Conservation (phyloP, 2,888 invertebrate genomes). For the Hyppa rectilinea region DNA sequence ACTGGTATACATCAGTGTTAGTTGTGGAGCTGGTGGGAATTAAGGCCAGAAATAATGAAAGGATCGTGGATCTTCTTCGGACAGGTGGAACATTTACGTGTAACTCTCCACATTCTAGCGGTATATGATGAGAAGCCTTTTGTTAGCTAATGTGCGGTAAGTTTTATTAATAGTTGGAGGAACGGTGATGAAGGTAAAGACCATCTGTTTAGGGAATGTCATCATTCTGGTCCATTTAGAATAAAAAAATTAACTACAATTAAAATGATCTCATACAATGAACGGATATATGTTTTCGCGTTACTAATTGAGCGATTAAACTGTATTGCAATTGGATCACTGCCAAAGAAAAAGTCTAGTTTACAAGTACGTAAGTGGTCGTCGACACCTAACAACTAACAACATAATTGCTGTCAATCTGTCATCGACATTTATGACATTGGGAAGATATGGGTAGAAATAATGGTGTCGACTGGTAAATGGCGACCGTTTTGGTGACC, state of each 20-base stretch:
- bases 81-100: background rate
- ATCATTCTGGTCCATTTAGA: background rate
- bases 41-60: background rate
- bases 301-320: conserved; percentile 37
- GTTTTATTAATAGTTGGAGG: background rate
- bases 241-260: background rate
- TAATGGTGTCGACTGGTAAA: background rate
- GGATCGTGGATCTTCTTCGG: background rate
- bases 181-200: background rate
- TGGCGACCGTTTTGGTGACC: background rate
- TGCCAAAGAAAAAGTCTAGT: conserved; percentile 23
- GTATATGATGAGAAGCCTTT: background rate
- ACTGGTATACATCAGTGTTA: conserved; percentile 2
- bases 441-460: background rate
- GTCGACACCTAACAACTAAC: conserved; percentile 4
- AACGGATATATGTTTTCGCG: background rate
- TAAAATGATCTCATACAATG: conserved; percentile 12
- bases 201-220: background rate
- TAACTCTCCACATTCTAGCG: background rate
- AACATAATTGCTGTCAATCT: conserved; percentile 3
- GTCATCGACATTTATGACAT: conserved; percentile 2
- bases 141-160: background rate
- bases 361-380: conserved; percentile 14
- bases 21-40: background rate
- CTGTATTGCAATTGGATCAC: conserved; percentile 21